Conservation (phyloP, 2,888 invertebrate genomes). For the Tigriopus californicus region DNA sequence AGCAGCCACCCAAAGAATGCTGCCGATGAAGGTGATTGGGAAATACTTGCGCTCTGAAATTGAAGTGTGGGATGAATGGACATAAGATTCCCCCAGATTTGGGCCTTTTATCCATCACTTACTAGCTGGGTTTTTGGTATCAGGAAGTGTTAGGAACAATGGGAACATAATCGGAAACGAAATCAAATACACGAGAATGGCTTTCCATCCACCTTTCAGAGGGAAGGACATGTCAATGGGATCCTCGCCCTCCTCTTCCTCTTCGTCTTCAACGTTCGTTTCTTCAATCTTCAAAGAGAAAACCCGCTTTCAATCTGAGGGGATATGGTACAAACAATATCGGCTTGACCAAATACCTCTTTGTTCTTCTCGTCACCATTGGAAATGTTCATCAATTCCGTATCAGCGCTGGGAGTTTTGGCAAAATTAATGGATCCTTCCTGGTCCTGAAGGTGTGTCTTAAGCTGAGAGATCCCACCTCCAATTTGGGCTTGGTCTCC, state of each 20-base stretch:
- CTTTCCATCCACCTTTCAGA: conserved; percentile 5
- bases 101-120: background rate
- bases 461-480: background rate
- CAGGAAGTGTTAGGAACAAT: conserved; percentile 5
- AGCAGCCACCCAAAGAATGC: conserved; percentile 88
- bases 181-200: conserved; percentile 5
- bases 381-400: no score
- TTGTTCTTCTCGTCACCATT: no score
- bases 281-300: background rate
- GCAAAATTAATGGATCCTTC: background rate
- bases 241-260: conserved; percentile 7
- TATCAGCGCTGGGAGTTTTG: no score
- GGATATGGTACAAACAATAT: no score
- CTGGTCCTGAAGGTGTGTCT: background rate
- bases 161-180: conserved; percentile 13
- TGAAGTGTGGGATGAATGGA: background rate
- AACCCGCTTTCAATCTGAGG: no score
- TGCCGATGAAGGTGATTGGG: conserved; percentile 77
- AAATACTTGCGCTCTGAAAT: conserved; percentile 58
- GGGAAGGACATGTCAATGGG: conserved; percentile 14
- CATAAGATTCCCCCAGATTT: background rate
- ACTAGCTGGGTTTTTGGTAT: conserved; percentile 8
- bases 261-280: background rate
- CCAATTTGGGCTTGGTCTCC: background rate
- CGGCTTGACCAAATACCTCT: no score